Conservation (phyloP, 2,113 vertebrate species). For the Pantherophis guttatus region DNA sequence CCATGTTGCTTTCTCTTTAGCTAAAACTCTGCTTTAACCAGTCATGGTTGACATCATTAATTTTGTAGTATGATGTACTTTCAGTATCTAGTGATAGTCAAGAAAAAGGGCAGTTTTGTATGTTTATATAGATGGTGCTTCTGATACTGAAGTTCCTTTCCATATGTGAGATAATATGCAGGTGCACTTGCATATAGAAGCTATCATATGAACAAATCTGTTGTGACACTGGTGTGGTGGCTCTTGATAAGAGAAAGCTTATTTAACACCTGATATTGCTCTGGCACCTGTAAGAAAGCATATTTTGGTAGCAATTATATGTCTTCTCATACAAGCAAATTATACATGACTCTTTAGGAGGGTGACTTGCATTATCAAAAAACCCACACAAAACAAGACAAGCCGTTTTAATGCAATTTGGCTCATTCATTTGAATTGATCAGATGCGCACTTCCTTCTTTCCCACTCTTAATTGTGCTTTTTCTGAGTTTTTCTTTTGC, state of each 20-base stretch:
- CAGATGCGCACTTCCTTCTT: neutral
- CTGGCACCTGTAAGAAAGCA: neutral
- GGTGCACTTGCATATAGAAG: neutral
- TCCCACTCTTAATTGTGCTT: neutral
- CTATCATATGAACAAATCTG: neutral
- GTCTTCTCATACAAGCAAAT: neutral
- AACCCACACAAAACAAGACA: neutral
- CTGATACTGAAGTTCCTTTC: neutral
- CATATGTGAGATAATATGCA: neutral
- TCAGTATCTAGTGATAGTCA: neutral
- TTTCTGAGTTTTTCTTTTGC: neutral
- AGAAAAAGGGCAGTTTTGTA: neutral
- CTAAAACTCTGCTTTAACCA: neutral
- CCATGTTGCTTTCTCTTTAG: neutral
- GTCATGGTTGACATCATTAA: neutral
- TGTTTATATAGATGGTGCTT: neutral
- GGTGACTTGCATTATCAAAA: neutral
- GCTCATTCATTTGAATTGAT: neutral
- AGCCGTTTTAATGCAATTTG: neutral
- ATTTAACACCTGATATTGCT: neutral
- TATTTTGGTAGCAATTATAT: neutral
- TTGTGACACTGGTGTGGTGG: neutral
- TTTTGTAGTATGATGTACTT: neutral
- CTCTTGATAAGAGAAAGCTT: neutral
- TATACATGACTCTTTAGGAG: neutral